phyloP scores from a whole-genome alignment of 2,888 invertebrate species.

The Epistrophe eligans region DNA sequence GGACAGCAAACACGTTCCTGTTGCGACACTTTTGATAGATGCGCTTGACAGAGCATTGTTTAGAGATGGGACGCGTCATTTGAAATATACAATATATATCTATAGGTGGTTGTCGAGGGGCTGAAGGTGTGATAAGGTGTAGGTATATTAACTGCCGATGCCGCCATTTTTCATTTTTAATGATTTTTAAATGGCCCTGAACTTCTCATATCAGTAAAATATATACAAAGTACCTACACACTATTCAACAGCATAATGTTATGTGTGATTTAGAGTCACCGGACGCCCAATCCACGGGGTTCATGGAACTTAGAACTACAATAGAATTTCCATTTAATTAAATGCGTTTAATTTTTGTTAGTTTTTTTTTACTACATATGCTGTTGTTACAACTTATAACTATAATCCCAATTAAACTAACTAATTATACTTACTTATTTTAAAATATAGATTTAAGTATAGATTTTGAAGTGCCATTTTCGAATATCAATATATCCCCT shows the following conservation, averaged over 20 bases:
- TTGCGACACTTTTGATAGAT: constrained; percentile 67
- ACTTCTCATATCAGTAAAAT: constrained; percentile 48
- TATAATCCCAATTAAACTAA: no score
- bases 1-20: constrained; percentile 47
- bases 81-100: neutral
- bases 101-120: constrained; percentile 2
- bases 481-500: no score
- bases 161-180: constrained; percentile 27
- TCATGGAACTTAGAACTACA: constrained; percentile 20
- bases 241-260: constrained; percentile 6
- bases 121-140: constrained; percentile 2
- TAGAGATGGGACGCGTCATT: neutral
- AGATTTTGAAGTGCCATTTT: no score
- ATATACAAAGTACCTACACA: neutral
- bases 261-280: constrained; percentile 9
- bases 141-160: neutral
- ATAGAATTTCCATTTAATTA: constrained; percentile 9
- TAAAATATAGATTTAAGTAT: no score
- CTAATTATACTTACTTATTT: no score
- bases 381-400: no score
- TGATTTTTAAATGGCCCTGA: constrained; percentile 49
- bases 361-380: neutral
- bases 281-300: neutral
- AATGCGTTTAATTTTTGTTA: neutral
- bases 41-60: constrained; percentile 62